These are phyloP conservation scores for Unio pictorum DNA, from an alignment of 2,888 invertebrate genomes.

Conservation along the genomic window DNA sequence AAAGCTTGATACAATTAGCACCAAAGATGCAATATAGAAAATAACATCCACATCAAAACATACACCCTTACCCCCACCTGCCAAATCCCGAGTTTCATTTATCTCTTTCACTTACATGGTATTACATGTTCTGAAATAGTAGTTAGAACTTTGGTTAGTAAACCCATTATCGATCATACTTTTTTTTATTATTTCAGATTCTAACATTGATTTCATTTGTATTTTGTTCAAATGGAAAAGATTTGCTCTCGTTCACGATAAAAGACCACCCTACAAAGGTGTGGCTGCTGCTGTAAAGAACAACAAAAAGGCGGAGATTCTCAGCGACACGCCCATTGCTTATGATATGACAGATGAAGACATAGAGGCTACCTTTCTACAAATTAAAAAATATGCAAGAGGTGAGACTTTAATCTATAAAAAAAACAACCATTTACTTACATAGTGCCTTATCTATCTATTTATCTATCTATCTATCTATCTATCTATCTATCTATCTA, in stretches of 20 bases:
- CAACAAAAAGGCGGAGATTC: not conserved
- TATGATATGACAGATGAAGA: slow-evolving; percentile 35
- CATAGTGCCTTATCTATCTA: not conserved
- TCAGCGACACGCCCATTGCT: too few relatives aligned
- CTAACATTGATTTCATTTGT: slow-evolving; percentile 7
- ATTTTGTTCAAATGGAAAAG: slow-evolving; percentile 52
- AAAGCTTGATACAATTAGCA: too few relatives aligned
- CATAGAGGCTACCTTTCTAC: slow-evolving; percentile 46
- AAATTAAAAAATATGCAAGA: slow-evolving; percentile 59
- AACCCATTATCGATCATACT: too few relatives aligned
- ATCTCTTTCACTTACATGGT: too few relatives aligned
- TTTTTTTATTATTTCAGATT: too few relatives aligned
- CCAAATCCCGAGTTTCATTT: too few relatives aligned
- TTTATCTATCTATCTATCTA: slow-evolving; percentile 5
- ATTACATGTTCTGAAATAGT: too few relatives aligned
- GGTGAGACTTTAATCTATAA: slow-evolving; percentile 26
- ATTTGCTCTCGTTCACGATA: slow-evolving; percentile 56
- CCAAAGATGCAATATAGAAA: too few relatives aligned
- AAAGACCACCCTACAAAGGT: slow-evolving; percentile 48
- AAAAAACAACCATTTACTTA: not conserved
- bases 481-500: slow-evolving; percentile 4
- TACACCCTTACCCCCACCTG: too few relatives aligned
- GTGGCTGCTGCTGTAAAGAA: slow-evolving; percentile 52
- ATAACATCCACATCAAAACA: too few relatives aligned
- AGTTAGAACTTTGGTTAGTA: too few relatives aligned